These are phyloP conservation scores for Labeo catla DNA, from an alignment of 2,113 vertebrate genomes.

Conservation along the genomic window DNA sequence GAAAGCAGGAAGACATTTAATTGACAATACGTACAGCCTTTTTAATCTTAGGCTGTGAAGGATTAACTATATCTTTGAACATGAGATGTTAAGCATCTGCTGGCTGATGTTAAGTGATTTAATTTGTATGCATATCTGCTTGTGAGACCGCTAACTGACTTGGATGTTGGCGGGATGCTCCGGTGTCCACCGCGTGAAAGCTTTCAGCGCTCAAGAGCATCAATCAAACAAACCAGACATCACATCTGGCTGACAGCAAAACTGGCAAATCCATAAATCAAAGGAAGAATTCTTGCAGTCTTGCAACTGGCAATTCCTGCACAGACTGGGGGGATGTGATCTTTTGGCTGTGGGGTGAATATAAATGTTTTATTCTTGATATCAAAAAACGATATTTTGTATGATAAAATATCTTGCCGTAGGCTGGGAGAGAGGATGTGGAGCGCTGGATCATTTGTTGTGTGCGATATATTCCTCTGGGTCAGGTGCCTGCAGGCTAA, in stretches of 20 bases:
- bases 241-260: neutral
- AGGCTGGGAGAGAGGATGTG: neutral
- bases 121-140: neutral
- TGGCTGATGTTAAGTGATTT: neutral
- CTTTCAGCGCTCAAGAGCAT: neutral
- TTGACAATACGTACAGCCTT: neutral
- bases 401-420: neutral
- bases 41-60: neutral
- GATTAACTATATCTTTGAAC: neutral
- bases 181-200: neutral
- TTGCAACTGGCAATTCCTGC: neutral
- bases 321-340: neutral
- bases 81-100: neutral
- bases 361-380: neutral
- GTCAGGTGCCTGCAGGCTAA: neutral
- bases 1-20: neutral
- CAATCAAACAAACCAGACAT: neutral
- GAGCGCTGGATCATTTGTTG: neutral
- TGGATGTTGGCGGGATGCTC: neutral
- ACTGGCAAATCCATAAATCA: neutral
- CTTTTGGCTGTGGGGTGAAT: neutral
- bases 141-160: neutral
- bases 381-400: conserved; percentile 9
- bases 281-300: neutral
- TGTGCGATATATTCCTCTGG: conserved; percentile 13